A percentile compares a stretch with the other conserved stretches of the same genome.
phyloP scores from a whole-genome alignment of 2,888 invertebrate species.

The Ophion ventricosus region DNA sequence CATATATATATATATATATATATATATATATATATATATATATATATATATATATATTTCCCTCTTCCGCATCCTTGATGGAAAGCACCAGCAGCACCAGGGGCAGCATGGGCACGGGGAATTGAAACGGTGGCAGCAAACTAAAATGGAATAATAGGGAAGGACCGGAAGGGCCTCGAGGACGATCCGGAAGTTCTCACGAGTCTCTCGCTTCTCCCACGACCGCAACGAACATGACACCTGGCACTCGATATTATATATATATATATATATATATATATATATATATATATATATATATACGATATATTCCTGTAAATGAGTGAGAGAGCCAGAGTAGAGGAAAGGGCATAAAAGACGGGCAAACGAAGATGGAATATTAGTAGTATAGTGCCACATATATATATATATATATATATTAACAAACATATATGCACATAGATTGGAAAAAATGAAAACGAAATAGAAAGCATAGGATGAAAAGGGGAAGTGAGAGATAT shows the following conservation, averaged over 20 bases:
- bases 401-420: slow-evolving; percentile 1
- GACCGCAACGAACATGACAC: slow-evolving; percentile 82
- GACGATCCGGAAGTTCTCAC: slow-evolving; percentile 83
- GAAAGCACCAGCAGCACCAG: slow-evolving; percentile 41
- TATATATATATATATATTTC: slow-evolving; percentile 24
- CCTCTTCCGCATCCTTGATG: slow-evolving; percentile 27
- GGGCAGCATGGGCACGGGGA: slow-evolving; percentile 53
- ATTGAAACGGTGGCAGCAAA: slow-evolving; percentile 77
- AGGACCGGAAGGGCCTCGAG: slow-evolving; percentile 80
- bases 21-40: slow-evolving; percentile 12
- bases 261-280: slow-evolving; percentile 25
- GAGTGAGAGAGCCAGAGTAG: slow-evolving; percentile 54
- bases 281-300: slow-evolving; percentile 32
- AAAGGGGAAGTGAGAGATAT: slow-evolving; percentile 20
- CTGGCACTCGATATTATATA: slow-evolving; percentile 77
- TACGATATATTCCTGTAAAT: slow-evolving; percentile 66
- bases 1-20: slow-evolving; percentile 24
- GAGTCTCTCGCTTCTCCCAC: slow-evolving; percentile 82
- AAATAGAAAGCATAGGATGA: not conserved
- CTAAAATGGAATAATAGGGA: slow-evolving; percentile 81
- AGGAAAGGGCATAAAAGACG: slow-evolving; percentile 30
- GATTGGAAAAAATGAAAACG: not conserved
- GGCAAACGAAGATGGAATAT: slow-evolving; percentile 9
- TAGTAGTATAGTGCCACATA: not conserved
- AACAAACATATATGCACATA: too few species aligned